Conservation (phyloP, 2,888 invertebrate species). For the Dimorphilus gyrociliatus region DNA sequence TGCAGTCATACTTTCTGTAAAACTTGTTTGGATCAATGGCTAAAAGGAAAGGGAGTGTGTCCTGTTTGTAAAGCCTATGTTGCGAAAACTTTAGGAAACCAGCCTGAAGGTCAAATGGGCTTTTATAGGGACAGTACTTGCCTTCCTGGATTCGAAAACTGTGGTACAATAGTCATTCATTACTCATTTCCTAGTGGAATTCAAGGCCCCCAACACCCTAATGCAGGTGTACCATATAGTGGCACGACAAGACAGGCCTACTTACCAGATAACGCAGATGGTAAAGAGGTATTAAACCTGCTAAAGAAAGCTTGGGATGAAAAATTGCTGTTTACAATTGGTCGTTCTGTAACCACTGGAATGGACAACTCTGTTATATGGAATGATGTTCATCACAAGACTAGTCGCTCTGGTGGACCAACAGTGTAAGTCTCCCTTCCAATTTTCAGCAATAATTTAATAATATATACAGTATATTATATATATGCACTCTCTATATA, state of each 20-base stretch:
- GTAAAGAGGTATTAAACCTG: constrained; percentile 15
- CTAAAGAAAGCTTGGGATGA: constrained; percentile 20
- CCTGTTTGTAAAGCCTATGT: constrained; percentile 20
- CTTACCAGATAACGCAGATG: constrained; percentile 20
- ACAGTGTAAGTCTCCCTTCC: constrained; percentile 10
- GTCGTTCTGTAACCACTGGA: constrained; percentile 21
- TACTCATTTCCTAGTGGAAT: constrained; percentile 26
- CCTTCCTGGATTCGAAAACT: constrained; percentile 11
- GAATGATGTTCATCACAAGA: constrained; percentile 32
- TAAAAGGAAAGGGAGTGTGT: constrained; percentile 18
- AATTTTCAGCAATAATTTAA: not conserved
- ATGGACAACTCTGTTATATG: constrained; percentile 17
- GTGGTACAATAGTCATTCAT: constrained; percentile 11
- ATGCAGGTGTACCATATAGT: constrained; percentile 17
- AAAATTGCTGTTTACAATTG: constrained; percentile 22
- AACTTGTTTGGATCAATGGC: constrained; percentile 17
- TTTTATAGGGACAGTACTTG: constrained; percentile 11
- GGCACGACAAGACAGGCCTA: constrained; percentile 18
- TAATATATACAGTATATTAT: too few relatives aligned
- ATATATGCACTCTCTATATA: too few relatives aligned
- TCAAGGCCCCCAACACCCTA: constrained; percentile 20
- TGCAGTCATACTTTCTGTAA: constrained; percentile 22
- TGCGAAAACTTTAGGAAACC: constrained; percentile 18
- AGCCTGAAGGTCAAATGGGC: constrained; percentile 18
- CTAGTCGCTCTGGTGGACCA: constrained; percentile 17